A percentile compares a stretch with the other conserved stretches of the same genome.
phyloP scores from a whole-genome alignment of 2,113 vertebrate genomes.

The Ursus arctos region DNA sequence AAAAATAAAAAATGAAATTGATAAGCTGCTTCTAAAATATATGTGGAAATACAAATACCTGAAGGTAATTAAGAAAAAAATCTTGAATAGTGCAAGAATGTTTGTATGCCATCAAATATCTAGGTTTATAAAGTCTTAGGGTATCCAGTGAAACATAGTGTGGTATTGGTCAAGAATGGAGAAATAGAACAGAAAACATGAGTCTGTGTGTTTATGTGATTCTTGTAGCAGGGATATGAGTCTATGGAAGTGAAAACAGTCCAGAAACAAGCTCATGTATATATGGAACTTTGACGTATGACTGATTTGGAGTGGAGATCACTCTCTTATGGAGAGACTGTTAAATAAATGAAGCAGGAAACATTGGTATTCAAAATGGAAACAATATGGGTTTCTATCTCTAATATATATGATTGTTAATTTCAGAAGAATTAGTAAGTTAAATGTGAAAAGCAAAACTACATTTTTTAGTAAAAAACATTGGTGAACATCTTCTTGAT shows the following conservation, averaged over 20 bases:
- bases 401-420: not conserved
- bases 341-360: slow-evolving; percentile 10
- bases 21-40: not conserved
- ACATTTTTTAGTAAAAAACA: not conserved
- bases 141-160: not conserved
- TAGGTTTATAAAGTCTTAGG: not conserved
- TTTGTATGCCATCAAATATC: not conserved
- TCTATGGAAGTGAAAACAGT: not conserved
- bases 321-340: not conserved
- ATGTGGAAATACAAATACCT: not conserved
- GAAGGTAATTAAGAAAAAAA: not conserved
- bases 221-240: not conserved
- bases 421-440: not conserved
- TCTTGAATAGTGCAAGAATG: not conserved
- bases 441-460: slow-evolving; percentile 8
- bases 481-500: not conserved
- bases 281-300: not conserved
- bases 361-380: not conserved
- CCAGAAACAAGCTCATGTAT: not conserved
- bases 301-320: not conserved
- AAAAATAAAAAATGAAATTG: not conserved
- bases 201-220: not conserved
- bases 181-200: not conserved
- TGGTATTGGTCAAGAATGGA: not conserved
- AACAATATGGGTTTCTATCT: not conserved